Evolutionary conservation across 1,140 invertebrate genomes (phyloP).

Genomic region (Ceratina japonica): DNA sequence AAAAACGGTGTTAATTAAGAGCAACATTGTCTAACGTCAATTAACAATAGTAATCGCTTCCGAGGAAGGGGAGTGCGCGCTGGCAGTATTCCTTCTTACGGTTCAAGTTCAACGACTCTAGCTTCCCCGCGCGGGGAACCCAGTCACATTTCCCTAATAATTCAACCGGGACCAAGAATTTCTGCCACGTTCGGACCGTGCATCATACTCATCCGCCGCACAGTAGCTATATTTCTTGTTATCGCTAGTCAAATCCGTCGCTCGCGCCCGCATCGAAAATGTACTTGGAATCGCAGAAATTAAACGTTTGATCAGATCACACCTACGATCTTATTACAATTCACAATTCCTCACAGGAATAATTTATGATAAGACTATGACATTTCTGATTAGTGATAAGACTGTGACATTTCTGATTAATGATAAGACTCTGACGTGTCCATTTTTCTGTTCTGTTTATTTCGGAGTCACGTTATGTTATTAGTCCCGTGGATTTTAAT

Average conservation of each 20-base stretch:
- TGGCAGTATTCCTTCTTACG: not conserved
- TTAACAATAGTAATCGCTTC: not conserved
- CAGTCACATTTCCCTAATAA: slow-evolving; percentile 28
- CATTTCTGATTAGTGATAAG: no score
- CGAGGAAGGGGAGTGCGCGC: not conserved
- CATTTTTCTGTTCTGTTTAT: no score
- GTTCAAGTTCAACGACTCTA: slow-evolving; percentile 17
- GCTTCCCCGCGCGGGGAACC: not conserved
- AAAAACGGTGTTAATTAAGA: not conserved
- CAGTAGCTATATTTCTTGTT: slow-evolving; percentile 4
- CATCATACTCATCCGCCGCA: not conserved
- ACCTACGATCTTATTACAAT: no score
- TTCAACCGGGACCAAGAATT: slow-evolving; percentile 7
- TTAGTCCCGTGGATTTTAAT: not conserved
- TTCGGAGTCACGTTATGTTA: no score
- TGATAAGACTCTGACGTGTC: no score
- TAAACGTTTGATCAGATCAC: no score
- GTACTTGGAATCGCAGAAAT: no score
- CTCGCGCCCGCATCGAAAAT: not conserved
- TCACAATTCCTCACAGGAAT: no score
- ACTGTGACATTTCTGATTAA: no score
- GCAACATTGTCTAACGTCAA: not conserved
- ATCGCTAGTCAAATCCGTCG: not conserved
- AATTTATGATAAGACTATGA: no score
- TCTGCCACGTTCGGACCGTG: not conserved